Evolutionary conservation across 2,888 invertebrate genomes (phyloP), one percentile per base, ranked within the genome.

Genomic region (Pseudococcus jackbeardsleyi): DNA sequence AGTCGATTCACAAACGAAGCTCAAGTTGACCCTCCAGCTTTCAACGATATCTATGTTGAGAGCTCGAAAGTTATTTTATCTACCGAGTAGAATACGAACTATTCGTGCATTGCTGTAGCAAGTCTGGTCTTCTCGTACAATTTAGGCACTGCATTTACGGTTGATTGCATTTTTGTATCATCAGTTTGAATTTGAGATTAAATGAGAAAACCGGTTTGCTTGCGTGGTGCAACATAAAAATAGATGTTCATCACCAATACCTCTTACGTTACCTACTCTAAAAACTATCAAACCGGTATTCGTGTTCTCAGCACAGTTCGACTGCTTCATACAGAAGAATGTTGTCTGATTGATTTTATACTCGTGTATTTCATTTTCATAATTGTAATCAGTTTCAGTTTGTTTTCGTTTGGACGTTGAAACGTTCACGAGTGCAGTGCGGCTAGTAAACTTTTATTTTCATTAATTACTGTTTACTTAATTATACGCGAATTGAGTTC

Each of bases 281-380:
- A 26, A 68, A 26, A 68, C 26, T 68, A 68, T 68, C 68, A 68
- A 68, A 68, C 68, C 68, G 68, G 68, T 26, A 68, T 68, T 68
- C 68, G 68, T 12, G 26, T 68, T 19, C n/a, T 9, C 22, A 22
- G 19, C n/a, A 42, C 8, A 4, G 9, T 12, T 68, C 11, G 22
- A 26, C 68, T 1, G 26, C 12, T 8, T 26, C 5, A 11, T 9
- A 26, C 15, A 22, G 12, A 68, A 68, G 68, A 68, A 68, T 68
- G 68, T 11, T 68, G 68, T 26, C 6, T 19, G 22, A 68, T 68
- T 26, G 26, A 22, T 22, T 22, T 68, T 33, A 33, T 12, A 12
- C 54, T 54, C 12, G 54, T 54, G 54, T 54, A 54, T 54, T 54
- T 54, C 54, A 68, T 68, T 68, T 68, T 68, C 68, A 26, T 68